These are phyloP conservation scores for Hyalella azteca DNA, from an alignment of 2,888 invertebrate genomes.

Conservation along the genomic window DNA sequence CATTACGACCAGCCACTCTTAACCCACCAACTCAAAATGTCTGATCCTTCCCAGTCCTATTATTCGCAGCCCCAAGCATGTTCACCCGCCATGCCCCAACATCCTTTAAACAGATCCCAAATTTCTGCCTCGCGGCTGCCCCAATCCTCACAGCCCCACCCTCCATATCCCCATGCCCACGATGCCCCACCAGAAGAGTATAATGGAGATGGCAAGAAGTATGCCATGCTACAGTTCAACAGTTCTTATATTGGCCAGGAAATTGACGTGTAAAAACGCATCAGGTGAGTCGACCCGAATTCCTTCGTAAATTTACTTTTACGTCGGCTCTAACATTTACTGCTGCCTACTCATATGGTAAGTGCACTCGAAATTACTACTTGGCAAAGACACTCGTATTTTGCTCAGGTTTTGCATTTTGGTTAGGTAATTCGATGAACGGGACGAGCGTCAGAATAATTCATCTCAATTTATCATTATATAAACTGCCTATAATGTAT, in stretches of 20 bases:
- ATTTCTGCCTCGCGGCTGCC: background rate
- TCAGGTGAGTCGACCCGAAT: background rate
- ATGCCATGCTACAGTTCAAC: conserved; percentile 59
- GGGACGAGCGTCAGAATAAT: background rate
- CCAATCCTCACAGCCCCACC: conserved; percentile 5
- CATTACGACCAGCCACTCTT: conserved; percentile 38
- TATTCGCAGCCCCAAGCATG: conserved; percentile 23
- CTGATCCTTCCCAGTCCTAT: background rate
- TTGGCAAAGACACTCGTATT: background rate
- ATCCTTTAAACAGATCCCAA: conserved; percentile 21
- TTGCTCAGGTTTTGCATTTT: background rate
- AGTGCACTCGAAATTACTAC: too few species aligned
- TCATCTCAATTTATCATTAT: background rate
- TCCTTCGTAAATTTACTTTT: too few species aligned
- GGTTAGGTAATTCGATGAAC: background rate
- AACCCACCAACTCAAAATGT: background rate
- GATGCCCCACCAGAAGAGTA: conserved; percentile 48
- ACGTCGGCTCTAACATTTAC: too few species aligned
- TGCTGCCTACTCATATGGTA: too few species aligned
- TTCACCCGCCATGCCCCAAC: background rate
- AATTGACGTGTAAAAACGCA: conserved; percentile 68
- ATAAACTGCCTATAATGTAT: too few species aligned
- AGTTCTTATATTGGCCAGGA: conserved; percentile 68
- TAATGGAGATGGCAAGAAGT: conserved; percentile 53
- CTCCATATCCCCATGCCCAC: conserved; percentile 31